Evolutionary conservation across 2,113 vertebrate genomes (phyloP), one percentile per base, ranked within the genome.

Genomic region (Semicossyphus pulcher): DNA sequence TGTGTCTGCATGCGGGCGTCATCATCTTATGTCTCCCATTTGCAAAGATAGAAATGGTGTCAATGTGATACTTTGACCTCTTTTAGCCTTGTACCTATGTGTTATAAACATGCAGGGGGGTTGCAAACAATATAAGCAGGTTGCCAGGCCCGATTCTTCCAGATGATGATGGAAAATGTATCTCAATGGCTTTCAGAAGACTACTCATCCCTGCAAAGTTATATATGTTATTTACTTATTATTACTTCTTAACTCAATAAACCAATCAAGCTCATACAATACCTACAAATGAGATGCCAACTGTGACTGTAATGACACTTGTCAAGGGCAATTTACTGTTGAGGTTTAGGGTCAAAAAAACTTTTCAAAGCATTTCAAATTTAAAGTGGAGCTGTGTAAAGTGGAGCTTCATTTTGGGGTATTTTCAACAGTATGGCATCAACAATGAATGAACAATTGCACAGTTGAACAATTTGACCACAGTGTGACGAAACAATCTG

Each of bases 41-140:
- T n/a, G n/a, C n/a, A n/a, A n/a, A n/a, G n/a, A n/a, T n/a, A n/a
- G n/a, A n/a, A n/a, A n/a, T n/a, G n/a, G n/a, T n/a, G n/a, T n/a
- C n/a, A n/a, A n/a, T n/a, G n/a, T n/a, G n/a, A n/a, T n/a, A n/a
- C n/a, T n/a, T n/a, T n/a, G n/a, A n/a, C n/a, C n/a, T n/a, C n/a
- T n/a, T n/a, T n/a, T n/a, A n/a, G n/a, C n/a, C n/a, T n/a, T n/a
- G n/a, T n/a, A n/a, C n/a, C n/a, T n/a, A n/a, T n/a, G n/a, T n/a
- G n/a, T n/a, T n/a, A n/a, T n/a, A n/a, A n/a, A n/a, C n/a, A n/a
- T n/a, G n/a, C n/a, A n/a, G n/a, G n/a, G n/a, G n/a, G n/a, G n/a
- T n/a, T n/a, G n/a, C n/a, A n/a, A 20, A 47, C 51, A 57, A 10
- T 20, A 56, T 56, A 45, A 68, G 28, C 15, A 68, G 51, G 56